Evolutionary conservation across 2,113 vertebrate species (phyloP).

Genomic region (Rhodinocichla rosea): DNA sequence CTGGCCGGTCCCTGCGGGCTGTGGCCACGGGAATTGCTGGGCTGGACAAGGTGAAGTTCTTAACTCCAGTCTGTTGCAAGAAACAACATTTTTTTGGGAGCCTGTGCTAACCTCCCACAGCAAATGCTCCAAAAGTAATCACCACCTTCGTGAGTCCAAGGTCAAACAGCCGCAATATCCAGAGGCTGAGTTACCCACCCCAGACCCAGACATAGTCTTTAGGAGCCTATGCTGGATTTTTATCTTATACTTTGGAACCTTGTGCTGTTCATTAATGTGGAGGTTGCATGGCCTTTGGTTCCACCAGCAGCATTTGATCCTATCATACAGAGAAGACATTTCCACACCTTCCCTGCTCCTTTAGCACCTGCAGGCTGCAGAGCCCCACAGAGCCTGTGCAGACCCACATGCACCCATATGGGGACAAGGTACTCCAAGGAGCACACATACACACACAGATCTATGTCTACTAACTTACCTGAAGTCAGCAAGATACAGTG

Average conservation of each 20-base stretch:
- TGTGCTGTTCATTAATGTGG: background rate
- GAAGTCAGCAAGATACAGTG: background rate
- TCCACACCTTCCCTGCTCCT: background rate
- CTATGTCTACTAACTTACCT: rapidly evolving
- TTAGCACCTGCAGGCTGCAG: background rate
- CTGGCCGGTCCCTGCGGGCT: rapidly evolving
- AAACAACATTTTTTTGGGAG: background rate
- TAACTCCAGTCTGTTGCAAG: background rate
- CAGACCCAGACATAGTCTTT: rapidly evolving
- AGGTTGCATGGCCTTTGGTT: background rate
- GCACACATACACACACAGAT: background rate
- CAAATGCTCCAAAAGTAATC: background rate
- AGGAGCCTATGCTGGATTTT: background rate
- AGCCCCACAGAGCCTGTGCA: background rate
- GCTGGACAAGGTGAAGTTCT: rapidly evolving
- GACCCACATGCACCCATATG: rapidly evolving
- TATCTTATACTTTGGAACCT: background rate
- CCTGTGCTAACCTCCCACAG: background rate
- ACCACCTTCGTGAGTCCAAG: background rate
- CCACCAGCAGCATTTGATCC: background rate
- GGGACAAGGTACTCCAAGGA: background rate
- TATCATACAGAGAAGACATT: background rate
- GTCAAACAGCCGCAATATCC: background rate
- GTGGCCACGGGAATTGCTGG: rapidly evolving
- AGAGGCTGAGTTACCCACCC: background rate